A percentile compares a stretch with the other conserved stretches of the same genome.
Evolutionary conservation across 2,113 vertebrate genomes (phyloP).

Genomic region (Hepsetus odoe): DNA sequence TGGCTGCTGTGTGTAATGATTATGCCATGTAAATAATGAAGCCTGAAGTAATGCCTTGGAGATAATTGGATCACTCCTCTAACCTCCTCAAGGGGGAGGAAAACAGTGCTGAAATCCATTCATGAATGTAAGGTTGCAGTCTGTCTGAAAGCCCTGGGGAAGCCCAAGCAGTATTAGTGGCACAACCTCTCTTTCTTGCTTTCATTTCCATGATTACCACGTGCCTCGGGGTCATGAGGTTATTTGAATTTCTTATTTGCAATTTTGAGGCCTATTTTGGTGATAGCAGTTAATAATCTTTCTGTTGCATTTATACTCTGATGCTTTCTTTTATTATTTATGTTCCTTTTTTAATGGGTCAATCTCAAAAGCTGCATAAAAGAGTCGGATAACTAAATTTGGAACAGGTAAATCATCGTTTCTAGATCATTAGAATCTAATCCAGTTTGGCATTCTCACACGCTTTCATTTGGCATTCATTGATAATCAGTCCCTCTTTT

Average conservation of each 20-base stretch:
- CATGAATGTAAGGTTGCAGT: constrained; percentile 30
- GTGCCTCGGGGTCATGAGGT: constrained; percentile 22
- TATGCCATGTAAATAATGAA: constrained; percentile 50
- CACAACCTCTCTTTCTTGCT: constrained; percentile 25
- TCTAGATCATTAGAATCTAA: neutral
- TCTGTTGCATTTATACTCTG: neutral
- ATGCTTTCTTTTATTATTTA: neutral
- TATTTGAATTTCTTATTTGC: constrained; percentile 42
- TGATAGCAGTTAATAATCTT: constrained; percentile 18
- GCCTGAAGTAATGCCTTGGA: constrained; percentile 43
- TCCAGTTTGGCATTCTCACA: neutral
- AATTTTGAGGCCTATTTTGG: constrained; percentile 28
- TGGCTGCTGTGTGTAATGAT: constrained; percentile 44
- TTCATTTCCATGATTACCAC: constrained; percentile 41
- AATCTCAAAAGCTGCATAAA: neutral
- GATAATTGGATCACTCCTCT: constrained; percentile 54
- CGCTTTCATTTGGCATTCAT: neutral
- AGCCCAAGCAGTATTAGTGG: constrained; percentile 17
- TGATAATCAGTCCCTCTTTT: neutral
- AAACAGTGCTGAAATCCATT: constrained; percentile 46
- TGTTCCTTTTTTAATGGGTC: neutral
- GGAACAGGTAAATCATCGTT: neutral
- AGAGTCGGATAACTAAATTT: neutral
- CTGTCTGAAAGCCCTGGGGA: constrained; percentile 26
- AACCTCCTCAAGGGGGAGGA: constrained; percentile 24